Evolutionary conservation across 2,888 invertebrate species (phyloP), one percentile per base, ranked within the genome.

Genomic region (Vesta saturnalis): DNA sequence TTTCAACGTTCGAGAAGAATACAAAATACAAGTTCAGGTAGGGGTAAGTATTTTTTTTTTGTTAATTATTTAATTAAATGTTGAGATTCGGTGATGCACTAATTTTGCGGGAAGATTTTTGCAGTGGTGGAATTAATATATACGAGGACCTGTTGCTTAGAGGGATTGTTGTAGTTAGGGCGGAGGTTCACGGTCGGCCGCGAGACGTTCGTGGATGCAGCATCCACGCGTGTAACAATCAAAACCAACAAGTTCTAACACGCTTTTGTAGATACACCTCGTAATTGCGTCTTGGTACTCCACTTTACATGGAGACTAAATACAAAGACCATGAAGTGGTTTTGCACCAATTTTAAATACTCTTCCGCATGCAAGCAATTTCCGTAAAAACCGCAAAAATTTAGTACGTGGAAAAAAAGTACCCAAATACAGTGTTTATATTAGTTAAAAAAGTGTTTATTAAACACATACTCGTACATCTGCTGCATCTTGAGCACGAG

Each of bases 101-200:
- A n/a, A 49, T 49, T 54, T 18, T 49, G 14, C 8, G 16, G 19
- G 54, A 18, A 15, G 14, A 55, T 54, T 65, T 64, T 60, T 22
- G 65, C 59, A 66, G 71, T 71, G 71, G 70, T 71, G 69, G 30
- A 46, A 52, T 58, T 66, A 23, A 30, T 62, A 67, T 71, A 70
- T 62, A 71, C 70, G 66, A 73, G 79, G 75, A 81, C 80, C 80
- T 81, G 81, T 81, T 81, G 81, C 81, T 78, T 74, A 70, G n/a
- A n/a, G 65, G 74, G 72, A 70, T 71, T 67, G 73, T n/a, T 73
- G 75, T 71, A 74, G 72, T 70, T 67, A 73, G 71, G 70, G 71
- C 61, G 67, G 70, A 75, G 74, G 78, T 80, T 80, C 80, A 79
- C 73, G 80, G 80, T 77, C 80, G 78, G 74, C 70, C 76, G 77